Evolutionary conservation across 2,888 invertebrate species (phyloP), one percentile per base, ranked within the genome.

Genomic region (Coleophora deauratella): DNA sequence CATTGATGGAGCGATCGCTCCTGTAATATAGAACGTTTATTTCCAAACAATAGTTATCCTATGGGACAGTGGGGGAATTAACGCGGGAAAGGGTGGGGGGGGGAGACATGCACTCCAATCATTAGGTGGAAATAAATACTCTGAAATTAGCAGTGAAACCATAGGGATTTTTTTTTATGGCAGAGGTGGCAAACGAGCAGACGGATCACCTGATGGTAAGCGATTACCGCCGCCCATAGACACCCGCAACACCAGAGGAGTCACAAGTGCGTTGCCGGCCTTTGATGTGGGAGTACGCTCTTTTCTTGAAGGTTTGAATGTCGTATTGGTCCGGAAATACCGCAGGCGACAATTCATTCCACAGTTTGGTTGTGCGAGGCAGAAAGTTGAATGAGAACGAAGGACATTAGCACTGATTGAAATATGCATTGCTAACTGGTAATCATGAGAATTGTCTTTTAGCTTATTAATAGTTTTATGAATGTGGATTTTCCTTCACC

Each of bases 111-210:
- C 54, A 58, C 57, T 55, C 55, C 51, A 52, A 55, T 58, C 53
- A 58, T 58, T 58, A 55, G 48, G 47, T 43, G 47, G 52, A 46
- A 51, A 55, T 54, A 55, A 52, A 53, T 49, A 51, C 45, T 27
- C 44, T 46, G 47, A 45, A 33, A 46, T 47, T 21, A 21, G 21
- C 21, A 21, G 21, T 21, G 3, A 21, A 21, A 21, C 3, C 21
- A 21, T 21, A 33, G n/a, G n/a, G n/a, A n/a, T n/a, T n/a, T n/a
- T n/a, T n/a, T n/a, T n/a, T n/a, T n/a, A n/a, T n/a, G n/a, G n/a
- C n/a, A n/a, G n/a, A n/a, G n/a, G n/a, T n/a, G 51, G 21, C 21
- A 21, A 51, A 50, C 51, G 48, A 50, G 49, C n/a, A n/a, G n/a
- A n/a, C n/a, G n/a, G n/a, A n/a, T n/a, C n/a, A n/a, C n/a, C n/a